phyloP scores from a whole-genome alignment of 2,888 invertebrate species.

The Lasius fuliginosus region DNA sequence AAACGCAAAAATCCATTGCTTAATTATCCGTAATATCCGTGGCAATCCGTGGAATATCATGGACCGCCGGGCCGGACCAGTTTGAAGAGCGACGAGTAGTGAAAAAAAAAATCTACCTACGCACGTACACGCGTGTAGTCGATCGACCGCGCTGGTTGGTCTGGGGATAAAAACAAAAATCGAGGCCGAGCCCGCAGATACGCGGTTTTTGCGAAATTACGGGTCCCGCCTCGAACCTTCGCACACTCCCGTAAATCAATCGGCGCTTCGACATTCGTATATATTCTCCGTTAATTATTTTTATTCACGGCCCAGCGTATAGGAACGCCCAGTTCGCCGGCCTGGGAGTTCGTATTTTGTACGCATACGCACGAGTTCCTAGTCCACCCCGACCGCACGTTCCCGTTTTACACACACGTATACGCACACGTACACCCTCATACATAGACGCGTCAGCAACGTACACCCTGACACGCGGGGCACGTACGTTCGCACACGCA shows the following conservation, averaged over 20 bases:
- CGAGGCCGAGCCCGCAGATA: slow-evolving; percentile 81
- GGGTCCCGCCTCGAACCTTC: slow-evolving; percentile 77
- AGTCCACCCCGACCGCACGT: slow-evolving; percentile 50
- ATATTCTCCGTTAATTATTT: slow-evolving; percentile 83
- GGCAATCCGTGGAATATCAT: slow-evolving; percentile 71
- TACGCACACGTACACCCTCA: not conserved
- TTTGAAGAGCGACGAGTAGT: slow-evolving; percentile 68
- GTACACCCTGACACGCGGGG: slow-evolving; percentile 19
- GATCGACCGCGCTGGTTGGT: slow-evolving; percentile 68
- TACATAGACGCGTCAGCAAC: slow-evolving; percentile 21
- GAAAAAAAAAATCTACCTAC: slow-evolving; percentile 62
- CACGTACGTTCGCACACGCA: slow-evolving; percentile 50
- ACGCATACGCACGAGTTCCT: slow-evolving; percentile 56
- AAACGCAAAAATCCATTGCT: slow-evolving; percentile 72
- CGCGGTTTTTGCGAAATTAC: slow-evolving; percentile 82
- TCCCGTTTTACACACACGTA: slow-evolving; percentile 32
- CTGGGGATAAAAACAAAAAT: slow-evolving; percentile 78
- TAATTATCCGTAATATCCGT: slow-evolving; percentile 76
- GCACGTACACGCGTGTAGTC: slow-evolving; percentile 62
- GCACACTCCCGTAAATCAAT: slow-evolving; percentile 82
- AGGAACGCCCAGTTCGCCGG: slow-evolving; percentile 74
- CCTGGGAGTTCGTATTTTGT: slow-evolving; percentile 61
- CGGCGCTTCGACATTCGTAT: slow-evolving; percentile 79
- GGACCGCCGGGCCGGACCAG: slow-evolving; percentile 67
- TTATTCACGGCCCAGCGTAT: slow-evolving; percentile 80